Conservation (phyloP, 2,113 vertebrate genomes). For the Indicator maculatus region DNA sequence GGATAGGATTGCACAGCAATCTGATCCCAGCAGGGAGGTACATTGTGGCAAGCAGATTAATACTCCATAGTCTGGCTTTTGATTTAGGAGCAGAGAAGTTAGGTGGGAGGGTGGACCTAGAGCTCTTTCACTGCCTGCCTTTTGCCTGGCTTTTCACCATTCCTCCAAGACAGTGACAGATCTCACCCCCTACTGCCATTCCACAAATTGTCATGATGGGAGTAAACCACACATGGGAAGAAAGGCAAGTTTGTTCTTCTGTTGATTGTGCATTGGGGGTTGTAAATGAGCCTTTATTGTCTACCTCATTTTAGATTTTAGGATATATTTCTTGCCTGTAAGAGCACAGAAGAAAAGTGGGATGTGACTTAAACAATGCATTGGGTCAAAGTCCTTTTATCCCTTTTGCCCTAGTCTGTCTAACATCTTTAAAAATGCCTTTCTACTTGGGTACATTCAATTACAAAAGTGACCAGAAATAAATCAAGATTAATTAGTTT, state of each 20-base stretch:
- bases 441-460: conserved; percentile 36
- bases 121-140: not conserved
- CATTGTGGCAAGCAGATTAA: conserved; percentile 9
- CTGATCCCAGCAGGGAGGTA: not conserved
- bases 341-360: not conserved
- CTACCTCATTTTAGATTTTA: conserved; percentile 40
- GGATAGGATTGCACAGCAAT: not conserved
- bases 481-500: conserved; percentile 51
- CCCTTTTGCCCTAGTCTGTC: conserved; percentile 13
- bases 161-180: not conserved
- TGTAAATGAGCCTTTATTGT: conserved; percentile 35
- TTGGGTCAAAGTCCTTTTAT: conserved; percentile 44
- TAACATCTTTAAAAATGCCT: conserved; percentile 26
- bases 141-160: not conserved
- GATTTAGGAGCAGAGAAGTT: not conserved
- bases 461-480: conserved; percentile 55
- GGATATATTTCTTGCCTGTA: not conserved
- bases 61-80: not conserved
- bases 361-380: not conserved
- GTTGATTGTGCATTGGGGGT: not conserved
- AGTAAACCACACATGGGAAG: not conserved
- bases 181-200: not conserved
- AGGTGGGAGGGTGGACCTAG: not conserved
- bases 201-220: not conserved
- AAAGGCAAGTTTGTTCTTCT: not conserved